Base-by-base conservation (phyloP, 2,888 invertebrate genomes). In the Catocala sponsa region DNA sequence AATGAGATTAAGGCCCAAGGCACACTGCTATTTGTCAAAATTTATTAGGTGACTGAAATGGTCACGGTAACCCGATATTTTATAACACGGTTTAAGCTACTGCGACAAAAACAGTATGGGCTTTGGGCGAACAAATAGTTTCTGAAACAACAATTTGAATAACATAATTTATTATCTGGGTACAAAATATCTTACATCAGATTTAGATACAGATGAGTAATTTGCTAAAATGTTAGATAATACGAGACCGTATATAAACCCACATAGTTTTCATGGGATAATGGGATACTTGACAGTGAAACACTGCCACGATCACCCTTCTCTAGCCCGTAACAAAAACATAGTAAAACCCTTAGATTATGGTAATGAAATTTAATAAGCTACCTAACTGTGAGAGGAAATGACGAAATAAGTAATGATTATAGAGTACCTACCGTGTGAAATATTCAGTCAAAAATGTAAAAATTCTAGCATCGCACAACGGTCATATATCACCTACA, bases 201-300 rank as follows among this genome's bases (percentile, higher is more conserved):
- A 25, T 25, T 2, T 25, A 25, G 25, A 25, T 25, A 25, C 25
- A 25, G 25, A 25, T 25, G 25, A 25, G 25, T 25, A 25, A 50
- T 46, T 46, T 25, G 12, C 35, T 25, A 48, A 41, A 52, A 33
- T 41, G 10, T 51, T 25, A 52, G 11, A 47, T 9, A 52, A 46
- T 33, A 63, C 53, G 59, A 72, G 69, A 75, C 72, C 33, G 15
- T 38, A 58, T 64, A 75, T 67, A 75, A 74, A 70, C 76, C 76
- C 75, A 57, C 60, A 74, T 71, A 66, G 59, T 54, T 69, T 38
- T 61, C 6, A 43, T 56, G 53, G 60, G 59, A 13, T 25, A 59
- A 49, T 12, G 51, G 1, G 12, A 13, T 25, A 47, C 15, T 13
- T 7, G 10, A 6, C 43, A 12, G n/a, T 11, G 5, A 15, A 7